phyloP scores from a whole-genome alignment of 2,113 vertebrate species.

The Irena cyanogastra region DNA sequence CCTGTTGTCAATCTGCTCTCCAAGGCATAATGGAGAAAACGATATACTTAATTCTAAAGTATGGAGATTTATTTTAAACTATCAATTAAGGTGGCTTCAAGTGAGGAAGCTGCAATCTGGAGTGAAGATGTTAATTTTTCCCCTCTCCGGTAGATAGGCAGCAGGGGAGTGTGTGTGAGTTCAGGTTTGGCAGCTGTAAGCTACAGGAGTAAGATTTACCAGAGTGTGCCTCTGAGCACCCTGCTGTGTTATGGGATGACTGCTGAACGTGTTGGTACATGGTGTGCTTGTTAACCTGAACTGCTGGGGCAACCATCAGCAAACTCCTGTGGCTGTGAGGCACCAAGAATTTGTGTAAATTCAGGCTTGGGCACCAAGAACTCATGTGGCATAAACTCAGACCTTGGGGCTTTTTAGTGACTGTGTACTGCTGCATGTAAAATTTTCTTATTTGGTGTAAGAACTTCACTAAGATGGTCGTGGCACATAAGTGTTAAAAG shows the following conservation, averaged over 20 bases:
- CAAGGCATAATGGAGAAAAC: neutral
- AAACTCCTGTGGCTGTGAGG: fast-evolving
- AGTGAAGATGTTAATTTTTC: neutral
- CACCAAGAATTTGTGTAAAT: no score
- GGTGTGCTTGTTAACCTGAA: neutral
- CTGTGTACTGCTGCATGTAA: neutral
- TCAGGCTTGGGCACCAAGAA: neutral
- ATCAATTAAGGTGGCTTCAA: neutral
- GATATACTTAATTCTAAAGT: neutral
- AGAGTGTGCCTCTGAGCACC: neutral
- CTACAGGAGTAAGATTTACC: neutral
- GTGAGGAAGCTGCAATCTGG: neutral
- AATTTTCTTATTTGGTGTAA: neutral
- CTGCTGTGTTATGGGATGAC: fast-evolving
- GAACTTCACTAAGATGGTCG: neutral
- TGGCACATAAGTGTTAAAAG: neutral
- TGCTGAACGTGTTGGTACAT: fast-evolving
- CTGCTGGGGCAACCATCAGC: neutral
- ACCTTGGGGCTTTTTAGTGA: fast-evolving
- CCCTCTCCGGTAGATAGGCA: neutral
- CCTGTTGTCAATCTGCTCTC: neutral
- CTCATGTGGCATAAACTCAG: neutral
- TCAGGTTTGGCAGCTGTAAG: neutral
- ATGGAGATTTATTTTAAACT: neutral
- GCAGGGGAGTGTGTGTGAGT: neutral